A percentile compares a stretch with the other conserved stretches of the same genome.
Evolutionary conservation across 1,140 invertebrate genomes (phyloP).

Genomic region (Physella acuta): DNA sequence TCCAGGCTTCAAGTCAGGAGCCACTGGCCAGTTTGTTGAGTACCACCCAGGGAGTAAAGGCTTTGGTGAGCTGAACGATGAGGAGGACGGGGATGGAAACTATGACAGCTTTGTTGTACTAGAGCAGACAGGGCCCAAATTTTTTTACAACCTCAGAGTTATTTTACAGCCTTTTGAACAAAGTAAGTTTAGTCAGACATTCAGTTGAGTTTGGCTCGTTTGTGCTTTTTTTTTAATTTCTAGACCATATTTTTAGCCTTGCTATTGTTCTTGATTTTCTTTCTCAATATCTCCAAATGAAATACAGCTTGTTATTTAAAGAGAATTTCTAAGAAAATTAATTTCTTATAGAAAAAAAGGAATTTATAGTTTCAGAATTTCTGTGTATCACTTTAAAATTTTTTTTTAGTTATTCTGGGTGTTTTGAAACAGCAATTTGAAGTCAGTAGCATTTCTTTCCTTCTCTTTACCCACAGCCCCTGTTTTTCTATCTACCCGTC

Average conservation of each 20-base stretch:
- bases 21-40: neutral
- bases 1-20: neutral
- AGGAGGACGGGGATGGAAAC: neutral
- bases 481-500: no score
- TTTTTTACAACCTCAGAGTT: constrained; percentile 13
- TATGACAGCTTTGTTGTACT: constrained; percentile 13
- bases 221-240: neutral
- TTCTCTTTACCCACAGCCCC: no score
- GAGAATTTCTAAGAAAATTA: no score
- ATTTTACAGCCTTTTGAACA: constrained; percentile 5
- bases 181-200: neutral
- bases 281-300: no score
- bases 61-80: neutral
- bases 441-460: no score
- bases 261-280: neutral
- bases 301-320: no score
- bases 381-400: no score
- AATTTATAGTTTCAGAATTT: no score
- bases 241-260: neutral
- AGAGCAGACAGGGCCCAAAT: neutral
- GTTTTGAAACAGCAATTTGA: no score
- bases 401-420: no score
- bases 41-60: neutral
- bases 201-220: neutral
- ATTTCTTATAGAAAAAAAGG: no score